Evolutionary conservation across 2,113 vertebrate species (phyloP), one percentile per base, ranked within the genome.

Genomic region (Nothocercus nigrocapillus): DNA sequence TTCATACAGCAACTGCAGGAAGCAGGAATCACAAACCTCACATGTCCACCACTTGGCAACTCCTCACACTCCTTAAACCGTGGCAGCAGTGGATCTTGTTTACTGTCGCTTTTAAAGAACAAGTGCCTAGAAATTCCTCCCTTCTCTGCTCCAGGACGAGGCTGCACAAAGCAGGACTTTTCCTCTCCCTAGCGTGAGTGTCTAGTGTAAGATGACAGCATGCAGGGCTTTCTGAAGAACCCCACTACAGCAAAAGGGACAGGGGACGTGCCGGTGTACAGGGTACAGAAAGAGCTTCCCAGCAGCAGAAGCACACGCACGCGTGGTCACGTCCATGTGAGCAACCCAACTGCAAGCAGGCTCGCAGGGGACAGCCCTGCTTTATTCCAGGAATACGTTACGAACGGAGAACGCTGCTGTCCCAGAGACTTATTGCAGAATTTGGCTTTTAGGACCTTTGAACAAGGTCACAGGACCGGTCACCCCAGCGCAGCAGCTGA

Each of bases 401-500:
- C 0, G 0, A 81, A 89, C 44, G 54, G 64, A 56, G 64, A 56
- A 82, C 76, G 44, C 38, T n/a, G 8, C 68, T 75, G 63, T 80
- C 68, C 66, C 72, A 56, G 54, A 44, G 73, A 30, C 34, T 13
- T 66, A 1, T 11, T 79, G 67, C 79, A 85, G 47, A 32, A 63
- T 4, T 77, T 68, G 61, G 83, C 88, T 91, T 79, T 17, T 67
- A 84, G 76, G 89, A 82, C 82, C 92, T 82, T 53, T 38, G 82
- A 94, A 88, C 7, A 0, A 68, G 56, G 47, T 14, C 80, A 11
- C 1, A 88, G 77, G 69, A 75, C 47, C 0, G 5, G 85, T 73
- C 88, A 61, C 5, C 13, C 72, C 4, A 24, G 90, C 94, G 92
- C 85, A 86, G 54, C 94, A 94, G 95, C 96, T 96, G 95, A 91